phyloP scores from a whole-genome alignment of 2,888 invertebrate genomes.

The Cheilosia urbana region DNA sequence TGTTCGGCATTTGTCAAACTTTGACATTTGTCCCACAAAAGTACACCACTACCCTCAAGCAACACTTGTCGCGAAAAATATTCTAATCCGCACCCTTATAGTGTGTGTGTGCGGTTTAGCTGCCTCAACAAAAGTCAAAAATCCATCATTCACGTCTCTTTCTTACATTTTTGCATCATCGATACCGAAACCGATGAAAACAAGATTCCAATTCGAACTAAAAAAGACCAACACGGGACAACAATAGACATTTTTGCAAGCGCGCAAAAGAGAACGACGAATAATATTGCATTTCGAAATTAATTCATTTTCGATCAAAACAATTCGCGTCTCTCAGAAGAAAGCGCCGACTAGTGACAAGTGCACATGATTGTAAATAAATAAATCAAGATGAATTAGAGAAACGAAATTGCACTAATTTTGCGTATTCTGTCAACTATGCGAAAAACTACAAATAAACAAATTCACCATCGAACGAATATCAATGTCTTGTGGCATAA shows the following conservation, averaged over 20 bases:
- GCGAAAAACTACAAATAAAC: background rate
- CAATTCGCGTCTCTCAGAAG: slow-evolving; percentile 20
- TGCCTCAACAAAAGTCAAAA: slow-evolving; percentile 47
- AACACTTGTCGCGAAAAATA: slow-evolving; percentile 59
- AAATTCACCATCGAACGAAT: slow-evolving; percentile 7
- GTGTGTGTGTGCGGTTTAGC: slow-evolving; percentile 16
- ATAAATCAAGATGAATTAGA: slow-evolving; percentile 13
- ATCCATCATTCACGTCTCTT: slow-evolving; percentile 42
- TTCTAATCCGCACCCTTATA: background rate
- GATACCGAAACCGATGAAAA: slow-evolving; percentile 40
- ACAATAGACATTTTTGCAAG: slow-evolving; percentile 39
- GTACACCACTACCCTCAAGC: slow-evolving; percentile 25
- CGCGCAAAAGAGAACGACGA: slow-evolving; percentile 58
- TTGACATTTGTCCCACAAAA: slow-evolving; percentile 65
- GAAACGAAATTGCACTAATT: background rate
- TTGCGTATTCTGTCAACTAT: slow-evolving; percentile 8
- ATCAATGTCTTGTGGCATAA: background rate
- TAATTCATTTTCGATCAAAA: slow-evolving; percentile 51
- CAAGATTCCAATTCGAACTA: slow-evolving; percentile 48
- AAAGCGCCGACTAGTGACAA: slow-evolving; percentile 43
- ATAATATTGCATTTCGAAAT: slow-evolving; percentile 51
- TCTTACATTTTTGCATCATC: slow-evolving; percentile 32
- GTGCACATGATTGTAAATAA: slow-evolving; percentile 34
- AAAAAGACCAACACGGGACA: slow-evolving; percentile 16
- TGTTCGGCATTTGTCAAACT: slow-evolving; percentile 70